A percentile compares a stretch with the other conserved stretches of the same genome.
Conservation (phyloP, 2,113 vertebrate genomes). For the Lichenostomus cassidix region DNA sequence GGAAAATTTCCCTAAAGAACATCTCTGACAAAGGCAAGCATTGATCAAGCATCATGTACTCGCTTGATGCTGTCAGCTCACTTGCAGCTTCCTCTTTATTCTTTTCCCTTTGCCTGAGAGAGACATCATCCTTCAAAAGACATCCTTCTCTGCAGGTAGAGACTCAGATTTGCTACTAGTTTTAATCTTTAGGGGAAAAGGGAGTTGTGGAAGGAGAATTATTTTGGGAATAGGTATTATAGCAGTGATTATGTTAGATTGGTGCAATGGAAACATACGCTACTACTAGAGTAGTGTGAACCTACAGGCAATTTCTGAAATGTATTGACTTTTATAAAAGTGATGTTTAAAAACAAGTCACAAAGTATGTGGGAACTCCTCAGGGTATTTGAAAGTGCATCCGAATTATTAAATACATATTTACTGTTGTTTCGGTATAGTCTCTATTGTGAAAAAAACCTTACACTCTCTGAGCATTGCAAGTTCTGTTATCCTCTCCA, state of each 20-base stretch:
- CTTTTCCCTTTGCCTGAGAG: background rate
- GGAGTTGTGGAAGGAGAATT: background rate
- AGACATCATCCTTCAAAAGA: constrained; percentile 16
- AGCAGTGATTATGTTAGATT: background rate
- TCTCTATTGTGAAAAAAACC: background rate
- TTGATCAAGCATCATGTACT: constrained; percentile 51
- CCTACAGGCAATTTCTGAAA: background rate
- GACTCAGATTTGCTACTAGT: constrained; percentile 2
- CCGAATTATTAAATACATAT: background rate
- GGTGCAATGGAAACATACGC: background rate
- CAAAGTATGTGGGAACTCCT: background rate
- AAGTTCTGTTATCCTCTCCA: background rate
- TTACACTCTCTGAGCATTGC: background rate
- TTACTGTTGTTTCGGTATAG: background rate
- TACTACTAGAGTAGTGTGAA: background rate
- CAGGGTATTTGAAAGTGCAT: background rate
- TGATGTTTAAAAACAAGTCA: background rate
- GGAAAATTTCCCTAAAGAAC: constrained; percentile 44
- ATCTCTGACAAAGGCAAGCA: constrained; percentile 12
- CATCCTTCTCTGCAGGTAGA: constrained; percentile 1
- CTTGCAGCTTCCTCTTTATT: constrained; percentile 36
- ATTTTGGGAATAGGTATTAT: background rate
- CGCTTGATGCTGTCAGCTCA: background rate
- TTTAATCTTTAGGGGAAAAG: background rate
- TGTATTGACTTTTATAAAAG: background rate